phyloP scores from a whole-genome alignment of 1,140 invertebrate species.

The Drosophila obscura region DNA sequence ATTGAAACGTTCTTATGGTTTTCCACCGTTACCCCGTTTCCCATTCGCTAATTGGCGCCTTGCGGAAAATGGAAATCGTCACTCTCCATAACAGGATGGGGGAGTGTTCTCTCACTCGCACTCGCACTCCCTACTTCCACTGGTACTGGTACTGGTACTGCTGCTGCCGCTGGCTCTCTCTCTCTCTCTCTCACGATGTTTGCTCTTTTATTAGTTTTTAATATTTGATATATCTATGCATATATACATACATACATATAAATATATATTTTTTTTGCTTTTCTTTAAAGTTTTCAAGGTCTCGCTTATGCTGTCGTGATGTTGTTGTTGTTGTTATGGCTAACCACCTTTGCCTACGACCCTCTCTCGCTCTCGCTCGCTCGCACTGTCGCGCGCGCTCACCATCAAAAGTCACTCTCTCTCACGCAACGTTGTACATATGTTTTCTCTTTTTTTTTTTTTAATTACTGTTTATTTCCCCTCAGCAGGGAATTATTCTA shows the following conservation, averaged over 20 bases:
- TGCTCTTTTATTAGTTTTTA: conserved; percentile 43
- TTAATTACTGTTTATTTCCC: conserved; percentile 31
- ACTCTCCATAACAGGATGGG: conserved; percentile 73
- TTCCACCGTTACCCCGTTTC: conserved; percentile 12
- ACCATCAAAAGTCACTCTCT: conserved; percentile 29
- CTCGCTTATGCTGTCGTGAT: conserved; percentile 55
- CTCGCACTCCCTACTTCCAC: conserved; percentile 19
- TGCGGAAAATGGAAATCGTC: conserved; percentile 63
- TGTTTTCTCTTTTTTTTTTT: conserved; percentile 57
- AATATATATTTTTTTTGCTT: conserved; percentile 14
- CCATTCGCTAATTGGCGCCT: conserved; percentile 55
- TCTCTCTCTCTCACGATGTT: conserved; percentile 38
- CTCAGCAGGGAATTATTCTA: conserved; percentile 20
- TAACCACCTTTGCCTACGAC: conserved; percentile 60
- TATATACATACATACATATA: background rate
- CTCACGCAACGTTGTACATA: conserved; percentile 58
- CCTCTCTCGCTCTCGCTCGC: conserved; percentile 36
- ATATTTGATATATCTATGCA: conserved; percentile 42
- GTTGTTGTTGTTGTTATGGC: conserved; percentile 38
- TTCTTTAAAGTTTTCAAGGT: conserved; percentile 79
- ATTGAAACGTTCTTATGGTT: conserved; percentile 38
- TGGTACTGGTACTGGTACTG: no score
- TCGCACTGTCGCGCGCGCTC: conserved; percentile 4
- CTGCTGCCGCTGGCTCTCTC: conserved; percentile 10
- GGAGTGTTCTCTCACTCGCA: conserved; percentile 12